Evolutionary conservation across 2,113 vertebrate species (phyloP).

Genomic region (Dryoscopus gambensis): DNA sequence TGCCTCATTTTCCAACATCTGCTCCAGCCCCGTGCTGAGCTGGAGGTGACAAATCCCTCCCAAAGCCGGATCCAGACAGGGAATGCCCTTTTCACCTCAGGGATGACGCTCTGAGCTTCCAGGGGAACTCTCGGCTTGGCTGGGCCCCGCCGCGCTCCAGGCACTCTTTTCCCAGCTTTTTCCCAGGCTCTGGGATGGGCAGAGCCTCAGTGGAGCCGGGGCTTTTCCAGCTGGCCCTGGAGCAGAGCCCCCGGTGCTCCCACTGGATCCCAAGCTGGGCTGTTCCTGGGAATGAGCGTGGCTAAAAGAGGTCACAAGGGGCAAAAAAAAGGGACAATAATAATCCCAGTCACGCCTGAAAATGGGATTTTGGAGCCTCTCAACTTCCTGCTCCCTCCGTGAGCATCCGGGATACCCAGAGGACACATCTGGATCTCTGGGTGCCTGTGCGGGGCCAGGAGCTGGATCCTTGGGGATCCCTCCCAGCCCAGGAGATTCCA

Average conservation of each 20-base stretch:
- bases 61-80: neutral
- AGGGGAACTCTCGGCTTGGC: neutral
- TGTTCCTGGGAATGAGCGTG: fast-evolving
- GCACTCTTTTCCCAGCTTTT: neutral
- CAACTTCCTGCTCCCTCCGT: neutral
- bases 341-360: neutral
- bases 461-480: neutral
- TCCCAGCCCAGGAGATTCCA: neutral
- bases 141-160: neutral
- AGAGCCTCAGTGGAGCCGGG: neutral
- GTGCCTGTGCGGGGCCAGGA: neutral
- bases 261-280: fast-evolving
- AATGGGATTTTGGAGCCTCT: neutral
- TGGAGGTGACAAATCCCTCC: neutral
- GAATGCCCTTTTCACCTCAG: neutral
- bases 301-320: neutral
- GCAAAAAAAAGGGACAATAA: neutral
- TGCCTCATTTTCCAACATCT: neutral
- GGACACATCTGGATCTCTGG: fast-evolving
- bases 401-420: neutral
- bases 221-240: neutral
- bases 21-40: neutral
- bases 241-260: neutral
- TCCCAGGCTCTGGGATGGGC: neutral
- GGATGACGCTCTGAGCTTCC: neutral